These are phyloP conservation scores for Genyomyrus donnyi DNA, from an alignment of 2,113 vertebrate species.

Conservation along the genomic window DNA sequence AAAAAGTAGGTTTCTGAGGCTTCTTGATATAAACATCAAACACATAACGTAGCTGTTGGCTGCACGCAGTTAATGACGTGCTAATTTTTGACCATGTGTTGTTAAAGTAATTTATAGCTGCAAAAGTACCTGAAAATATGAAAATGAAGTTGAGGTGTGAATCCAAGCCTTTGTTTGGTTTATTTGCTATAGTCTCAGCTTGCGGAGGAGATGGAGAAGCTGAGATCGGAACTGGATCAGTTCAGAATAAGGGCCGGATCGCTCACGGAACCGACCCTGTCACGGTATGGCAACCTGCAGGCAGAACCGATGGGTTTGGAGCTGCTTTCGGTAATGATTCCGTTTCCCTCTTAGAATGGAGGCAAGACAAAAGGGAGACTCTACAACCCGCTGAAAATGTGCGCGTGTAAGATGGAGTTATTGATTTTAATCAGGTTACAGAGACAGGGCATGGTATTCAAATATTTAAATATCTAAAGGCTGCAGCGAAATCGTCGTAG, in stretches of 20 bases:
- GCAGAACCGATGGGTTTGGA: background rate
- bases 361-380: background rate
- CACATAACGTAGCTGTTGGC: background rate
- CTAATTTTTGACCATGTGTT: background rate
- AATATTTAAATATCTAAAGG: background rate
- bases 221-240: conserved; percentile 87
- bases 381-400: background rate
- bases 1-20: conserved; percentile 71
- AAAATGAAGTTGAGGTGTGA: background rate
- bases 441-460: background rate
- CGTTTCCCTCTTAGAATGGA: background rate
- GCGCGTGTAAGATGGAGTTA: background rate
- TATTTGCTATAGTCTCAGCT: conserved; percentile 72
- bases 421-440: background rate
- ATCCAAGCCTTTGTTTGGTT: conserved; percentile 12
- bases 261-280: conserved; percentile 86
- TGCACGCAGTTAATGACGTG: background rate
- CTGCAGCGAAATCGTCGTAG: background rate
- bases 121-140: background rate
- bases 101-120: background rate
- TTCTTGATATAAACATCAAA: background rate
- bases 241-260: conserved; percentile 84
- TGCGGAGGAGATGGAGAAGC: conserved; percentile 89
- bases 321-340: background rate
- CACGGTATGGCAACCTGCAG: conserved; percentile 64